Evolutionary conservation across 2,113 vertebrate genomes (phyloP).

Genomic region (Coregonus clupeaformis): DNA sequence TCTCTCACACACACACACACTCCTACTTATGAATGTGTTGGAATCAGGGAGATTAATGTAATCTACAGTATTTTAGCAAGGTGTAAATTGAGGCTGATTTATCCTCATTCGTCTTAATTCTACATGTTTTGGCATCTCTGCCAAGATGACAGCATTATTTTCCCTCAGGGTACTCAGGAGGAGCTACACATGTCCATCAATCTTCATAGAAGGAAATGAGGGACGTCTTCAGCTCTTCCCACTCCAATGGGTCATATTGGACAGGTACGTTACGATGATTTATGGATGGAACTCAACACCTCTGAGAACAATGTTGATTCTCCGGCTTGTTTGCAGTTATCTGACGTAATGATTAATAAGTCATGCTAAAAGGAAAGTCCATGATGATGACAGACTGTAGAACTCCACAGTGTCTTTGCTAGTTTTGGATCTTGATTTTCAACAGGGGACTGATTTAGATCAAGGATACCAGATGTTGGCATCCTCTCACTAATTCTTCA

Average conservation of each 20-base stretch:
- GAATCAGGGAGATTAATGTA: constrained; percentile 23
- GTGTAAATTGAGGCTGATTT: constrained; percentile 39
- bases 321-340: background rate
- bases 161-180: background rate
- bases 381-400: too few relatives aligned
- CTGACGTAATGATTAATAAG: background rate
- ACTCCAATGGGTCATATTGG: background rate
- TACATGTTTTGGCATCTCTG: constrained; percentile 30
- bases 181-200: background rate
- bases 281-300: background rate
- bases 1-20: background rate
- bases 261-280: background rate
- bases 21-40: background rate
- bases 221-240: background rate
- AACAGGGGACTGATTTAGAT: constrained; percentile 14
- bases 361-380: background rate
- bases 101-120: constrained; percentile 53
- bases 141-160: constrained; percentile 34
- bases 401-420: background rate
- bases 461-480: constrained; percentile 20
- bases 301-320: background rate
- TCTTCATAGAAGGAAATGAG: constrained; percentile 19
- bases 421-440: background rate
- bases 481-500: constrained; percentile 21
- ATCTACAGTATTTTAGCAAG: constrained; percentile 19